phyloP scores from a whole-genome alignment of 2,888 invertebrate genomes.

The Spodoptera picta region DNA sequence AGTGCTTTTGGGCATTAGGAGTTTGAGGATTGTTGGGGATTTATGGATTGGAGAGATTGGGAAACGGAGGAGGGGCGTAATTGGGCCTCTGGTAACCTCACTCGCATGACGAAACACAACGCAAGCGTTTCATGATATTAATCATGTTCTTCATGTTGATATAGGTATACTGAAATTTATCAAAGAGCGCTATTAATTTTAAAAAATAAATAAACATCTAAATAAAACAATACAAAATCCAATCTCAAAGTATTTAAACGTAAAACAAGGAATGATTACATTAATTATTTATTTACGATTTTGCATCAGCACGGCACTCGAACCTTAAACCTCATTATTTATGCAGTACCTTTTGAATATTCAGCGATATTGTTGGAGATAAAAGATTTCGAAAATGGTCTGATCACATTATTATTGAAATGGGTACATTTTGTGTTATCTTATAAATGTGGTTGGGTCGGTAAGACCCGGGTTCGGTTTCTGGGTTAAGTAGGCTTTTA shows the following conservation, averaged over 20 bases:
- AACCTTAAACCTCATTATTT: constrained; percentile 36
- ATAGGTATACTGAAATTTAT: too few relatives aligned
- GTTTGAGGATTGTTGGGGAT: too few relatives aligned
- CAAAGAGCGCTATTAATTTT: background rate
- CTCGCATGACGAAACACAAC: too few relatives aligned
- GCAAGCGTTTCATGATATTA: too few relatives aligned
- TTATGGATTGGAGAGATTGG: too few relatives aligned
- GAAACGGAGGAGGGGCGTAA: too few relatives aligned
- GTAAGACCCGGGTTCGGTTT: too few relatives aligned
- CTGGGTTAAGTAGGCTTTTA: too few relatives aligned
- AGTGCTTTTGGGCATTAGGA: too few relatives aligned
- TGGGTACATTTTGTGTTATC: background rate
- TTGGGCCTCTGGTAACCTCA: too few relatives aligned
- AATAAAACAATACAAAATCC: constrained; percentile 20
- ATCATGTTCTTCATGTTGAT: too few relatives aligned
- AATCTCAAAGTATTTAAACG: constrained; percentile 17
- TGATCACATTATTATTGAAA: constrained; percentile 12
- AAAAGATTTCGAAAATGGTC: constrained; percentile 35
- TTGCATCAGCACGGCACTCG: constrained; percentile 30
- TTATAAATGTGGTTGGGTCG: too few relatives aligned
- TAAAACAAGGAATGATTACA: constrained; percentile 21
- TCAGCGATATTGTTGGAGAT: constrained; percentile 30
- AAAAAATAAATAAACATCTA: constrained; percentile 5
- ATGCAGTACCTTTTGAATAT: constrained; percentile 34
- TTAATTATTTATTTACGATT: constrained; percentile 40